Evolutionary conservation across 2,113 vertebrate genomes (phyloP), one percentile per base, ranked within the genome.

Genomic region (Silurus glanis): DNA sequence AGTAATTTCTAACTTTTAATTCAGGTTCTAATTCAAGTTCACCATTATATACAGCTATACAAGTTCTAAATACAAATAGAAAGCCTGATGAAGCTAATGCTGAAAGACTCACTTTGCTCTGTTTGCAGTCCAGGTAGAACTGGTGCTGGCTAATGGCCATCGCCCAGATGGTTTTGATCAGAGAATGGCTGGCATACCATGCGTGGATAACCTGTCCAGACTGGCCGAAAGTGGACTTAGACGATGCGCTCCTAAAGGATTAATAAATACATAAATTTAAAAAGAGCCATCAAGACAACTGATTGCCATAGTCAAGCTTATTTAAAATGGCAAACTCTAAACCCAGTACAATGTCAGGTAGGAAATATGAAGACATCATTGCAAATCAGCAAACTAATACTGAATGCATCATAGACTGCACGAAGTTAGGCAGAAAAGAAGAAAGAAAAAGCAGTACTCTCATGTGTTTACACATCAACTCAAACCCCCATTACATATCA

Each of bases 81-180:
- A 47, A 37, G 49, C 3, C 7, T 78, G 75, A 13, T 1, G 4
- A 1, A 25, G 53, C 28, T 66, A 59, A 69, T 62, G 23, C 47
- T 56, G 72, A 92, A 94, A 94, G 90, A 98, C 98, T 97, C 93
- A 99, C 98, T 95, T 98, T 98, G 94, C 97, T 99, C 93, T 99
- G 96, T 88, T 97, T 99, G 90, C 96, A 96, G 91, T 99, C 98
- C 96, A 99, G 93, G 95, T 99, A 99, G 90, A 99, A 99, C 91
- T 99, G 98, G 92, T 99, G 98, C 87, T 99, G 98, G 95, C 98
- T 99, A 91, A 99, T 99, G 89, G 98, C 98, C 98, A 99, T 99
- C 87, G 95, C 96, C 98, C 98, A 99, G 94, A 99, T 99, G 95
- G 97, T 98, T 89, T 99, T 99, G 95, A 99, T 99, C 93, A 99